Evolutionary conservation across 2,797 vertebrate species (phyloP).

Genomic region (Scyliorhinus canicula): DNA sequence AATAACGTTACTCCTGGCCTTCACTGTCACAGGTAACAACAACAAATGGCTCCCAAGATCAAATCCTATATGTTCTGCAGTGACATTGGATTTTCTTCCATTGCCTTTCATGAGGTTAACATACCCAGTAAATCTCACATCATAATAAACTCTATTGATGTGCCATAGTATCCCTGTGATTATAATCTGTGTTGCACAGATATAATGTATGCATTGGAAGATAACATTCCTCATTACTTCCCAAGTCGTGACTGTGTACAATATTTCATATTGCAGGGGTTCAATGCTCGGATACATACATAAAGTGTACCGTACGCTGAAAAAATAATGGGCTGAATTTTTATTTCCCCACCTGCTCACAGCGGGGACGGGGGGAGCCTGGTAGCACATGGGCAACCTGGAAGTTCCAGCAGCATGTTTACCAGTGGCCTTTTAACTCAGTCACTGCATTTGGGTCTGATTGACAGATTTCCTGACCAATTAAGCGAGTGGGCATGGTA

Average conservation of each 20-base stretch:
- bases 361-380: not conserved
- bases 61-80: not conserved
- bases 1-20: not conserved
- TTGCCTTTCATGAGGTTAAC: not conserved
- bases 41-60: not conserved
- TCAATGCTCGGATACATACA: not conserved
- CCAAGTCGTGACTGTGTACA: not conserved
- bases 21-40: not conserved
- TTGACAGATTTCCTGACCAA: not conserved
- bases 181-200: not conserved
- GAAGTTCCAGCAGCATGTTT: not conserved
- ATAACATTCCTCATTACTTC: not conserved
- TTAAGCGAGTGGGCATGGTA: not conserved
- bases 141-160: not conserved
- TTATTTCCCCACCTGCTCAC: not conserved
- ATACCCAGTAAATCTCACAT: not conserved
- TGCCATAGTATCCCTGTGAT: not conserved
- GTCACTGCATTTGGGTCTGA: no score
- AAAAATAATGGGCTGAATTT: not conserved
- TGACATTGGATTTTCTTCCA: not conserved
- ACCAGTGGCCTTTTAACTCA: not conserved
- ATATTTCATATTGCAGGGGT: not conserved
- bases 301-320: not conserved
- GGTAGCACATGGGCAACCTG: not conserved
- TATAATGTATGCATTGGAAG: not conserved